Conservation (phyloP, 1,140 invertebrate species). For the Drosophila murphyi region DNA sequence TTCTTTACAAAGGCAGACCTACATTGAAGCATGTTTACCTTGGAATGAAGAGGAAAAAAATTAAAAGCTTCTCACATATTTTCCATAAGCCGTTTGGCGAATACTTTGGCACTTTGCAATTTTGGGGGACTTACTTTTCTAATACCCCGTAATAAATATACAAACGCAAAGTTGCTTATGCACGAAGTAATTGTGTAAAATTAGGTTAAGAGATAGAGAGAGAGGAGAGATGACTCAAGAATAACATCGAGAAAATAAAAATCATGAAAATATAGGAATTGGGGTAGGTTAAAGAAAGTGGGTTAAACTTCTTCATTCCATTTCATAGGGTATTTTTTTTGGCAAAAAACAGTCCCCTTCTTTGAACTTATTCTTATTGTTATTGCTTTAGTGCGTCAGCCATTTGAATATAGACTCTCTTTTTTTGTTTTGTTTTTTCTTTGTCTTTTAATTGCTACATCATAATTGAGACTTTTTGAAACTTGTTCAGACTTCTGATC, state of each 20-base stretch:
- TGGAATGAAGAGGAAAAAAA: not conserved
- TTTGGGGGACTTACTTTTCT: slow-evolving; percentile 31
- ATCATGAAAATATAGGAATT: no score
- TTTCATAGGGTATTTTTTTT: slow-evolving; percentile 22
- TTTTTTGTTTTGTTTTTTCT: not conserved
- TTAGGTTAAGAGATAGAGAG: no score
- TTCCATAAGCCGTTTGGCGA: not conserved
- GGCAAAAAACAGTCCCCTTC: not conserved
- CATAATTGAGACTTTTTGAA: slow-evolving; percentile 34
- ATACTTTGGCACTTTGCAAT: slow-evolving; percentile 2
- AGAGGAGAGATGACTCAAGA: not conserved
- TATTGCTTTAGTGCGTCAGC: slow-evolving; percentile 23
- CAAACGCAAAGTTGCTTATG: not conserved
- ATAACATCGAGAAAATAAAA: not conserved
- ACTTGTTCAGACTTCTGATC: slow-evolving; percentile 45
- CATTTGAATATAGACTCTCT: not conserved
- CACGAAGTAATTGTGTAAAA: not conserved
- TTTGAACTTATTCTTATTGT: not conserved
- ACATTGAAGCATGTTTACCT: slow-evolving; percentile 15
- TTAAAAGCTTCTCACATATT: slow-evolving; percentile 40
- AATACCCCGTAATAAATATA: slow-evolving; percentile 4
- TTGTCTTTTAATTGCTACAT: slow-evolving; percentile 8
- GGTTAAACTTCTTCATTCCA: not conserved
- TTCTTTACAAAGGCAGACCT: slow-evolving; percentile 19
- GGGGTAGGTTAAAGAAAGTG: no score